A percentile compares a stretch with the other conserved stretches of the same genome.
Conservation (phyloP, 2,797 vertebrate genomes). For the Mus minutoides region DNA sequence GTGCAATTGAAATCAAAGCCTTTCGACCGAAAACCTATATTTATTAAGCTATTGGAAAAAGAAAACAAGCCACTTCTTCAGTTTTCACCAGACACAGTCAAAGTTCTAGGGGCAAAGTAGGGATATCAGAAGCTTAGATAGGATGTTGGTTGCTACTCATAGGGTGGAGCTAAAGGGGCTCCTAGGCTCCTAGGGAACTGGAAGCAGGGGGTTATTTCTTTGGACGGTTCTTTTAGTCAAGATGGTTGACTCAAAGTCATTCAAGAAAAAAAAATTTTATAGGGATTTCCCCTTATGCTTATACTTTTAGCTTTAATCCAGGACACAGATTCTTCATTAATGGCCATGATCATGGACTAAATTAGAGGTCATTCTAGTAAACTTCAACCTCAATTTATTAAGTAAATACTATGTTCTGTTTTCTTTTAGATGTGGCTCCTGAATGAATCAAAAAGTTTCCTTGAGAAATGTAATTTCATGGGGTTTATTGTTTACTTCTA, state of each 20-base stretch:
- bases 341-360: not conserved
- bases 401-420: not conserved
- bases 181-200: not conserved
- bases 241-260: not conserved
- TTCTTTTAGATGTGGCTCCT: not conserved
- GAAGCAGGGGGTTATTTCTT: not conserved
- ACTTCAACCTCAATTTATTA: not conserved
- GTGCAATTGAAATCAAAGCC: not conserved
- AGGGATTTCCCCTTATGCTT: not conserved
- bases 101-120: not conserved
- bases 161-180: not conserved
- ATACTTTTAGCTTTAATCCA: not conserved
- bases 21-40: not conserved
- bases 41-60: not conserved
- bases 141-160: rapidly evolving
- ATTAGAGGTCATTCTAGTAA: not conserved
- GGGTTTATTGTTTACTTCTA: not conserved
- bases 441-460: not conserved
- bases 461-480: not conserved
- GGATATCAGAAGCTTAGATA: not conserved
- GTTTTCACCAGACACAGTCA: not conserved
- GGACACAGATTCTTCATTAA: not conserved
- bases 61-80: constrained; percentile 12
- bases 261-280: not conserved
- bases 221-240: not conserved